Evolutionary conservation across 1,140 invertebrate species (phyloP), one percentile per base, ranked within the genome.

Genomic region (Brachionus sp.): DNA sequence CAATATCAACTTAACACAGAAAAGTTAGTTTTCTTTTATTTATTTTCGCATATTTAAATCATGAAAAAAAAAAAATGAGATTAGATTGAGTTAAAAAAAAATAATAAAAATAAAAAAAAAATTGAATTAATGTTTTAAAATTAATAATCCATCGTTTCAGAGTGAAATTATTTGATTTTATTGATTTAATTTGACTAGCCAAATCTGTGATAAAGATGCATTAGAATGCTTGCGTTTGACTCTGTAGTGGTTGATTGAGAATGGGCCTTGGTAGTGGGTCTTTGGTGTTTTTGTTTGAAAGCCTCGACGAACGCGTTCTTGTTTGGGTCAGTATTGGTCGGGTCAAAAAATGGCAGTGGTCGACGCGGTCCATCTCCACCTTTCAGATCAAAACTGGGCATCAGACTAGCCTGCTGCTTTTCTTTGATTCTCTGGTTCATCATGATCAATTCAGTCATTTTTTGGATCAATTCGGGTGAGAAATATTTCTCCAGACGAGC

Each of bases 11-110:
- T 80, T 42, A 80, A 42, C 50, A 62, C 77, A 12, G 77, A 80
- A 80, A 80, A 80, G 77, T 75, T 5, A 46, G 42, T 75, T 75
- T 75, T 75, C 19, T 46, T 75, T 75, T 75, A 73, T 75, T 46
- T 75, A 46, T 75, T 44, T 75, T 75, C 9, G 23, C 3, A 73
- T 16, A 73, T 46, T 46, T 73, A 7, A 46, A 75, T 46, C 44
- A 46, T 33, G 7, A 23, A 25, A 75, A 75, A 42, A 46, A 39
- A 46, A 75, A 50, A 46, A 10, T 39, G 13, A 35, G 1, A 66
- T 29, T 57, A 57, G 50, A 16, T 19, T 57, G 50, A 57, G n/a
- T 29, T 2, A 29, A 3, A 29, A 3, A 29, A 29, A 29, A 29
- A 29, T 29, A 2, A 29, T 29, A 2, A 2, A n/a, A n/a, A n/a